phyloP scores from a whole-genome alignment of 1,140 invertebrate genomes.

The Helicoverpa zea region DNA sequence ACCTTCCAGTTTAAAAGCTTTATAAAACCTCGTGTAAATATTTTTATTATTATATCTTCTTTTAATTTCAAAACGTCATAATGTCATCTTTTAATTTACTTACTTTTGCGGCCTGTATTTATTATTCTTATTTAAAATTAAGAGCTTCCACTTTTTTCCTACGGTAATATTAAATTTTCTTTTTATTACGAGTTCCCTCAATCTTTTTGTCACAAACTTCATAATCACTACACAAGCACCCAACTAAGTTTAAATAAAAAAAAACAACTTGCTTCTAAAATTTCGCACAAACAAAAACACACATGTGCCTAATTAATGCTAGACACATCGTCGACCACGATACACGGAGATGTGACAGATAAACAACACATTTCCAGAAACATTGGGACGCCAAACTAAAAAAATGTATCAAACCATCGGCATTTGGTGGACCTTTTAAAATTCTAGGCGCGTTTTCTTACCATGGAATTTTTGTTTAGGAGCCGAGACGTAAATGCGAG shows the following conservation, averaged over 20 bases:
- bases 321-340: constrained; percentile 12
- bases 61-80: too few relatives aligned
- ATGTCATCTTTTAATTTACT: too few relatives aligned
- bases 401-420: constrained; percentile 37
- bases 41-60: too few relatives aligned
- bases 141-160: too few relatives aligned
- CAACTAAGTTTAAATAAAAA: too few relatives aligned
- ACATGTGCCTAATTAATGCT: constrained; percentile 14
- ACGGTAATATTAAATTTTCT: too few relatives aligned
- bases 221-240: too few relatives aligned
- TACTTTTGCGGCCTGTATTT: too few relatives aligned
- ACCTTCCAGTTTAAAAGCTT: too few relatives aligned
- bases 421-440: constrained; percentile 39
- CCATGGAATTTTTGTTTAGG: constrained; percentile 41
- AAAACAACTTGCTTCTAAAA: background rate
- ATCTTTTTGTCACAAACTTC: background rate
- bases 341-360: constrained; percentile 30
- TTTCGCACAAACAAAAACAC: constrained; percentile 2
- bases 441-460: constrained; percentile 45
- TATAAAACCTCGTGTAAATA: too few relatives aligned
- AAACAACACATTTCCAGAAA: background rate
- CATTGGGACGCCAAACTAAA: constrained; percentile 1
- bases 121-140: too few relatives aligned
- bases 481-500: constrained; percentile 34
- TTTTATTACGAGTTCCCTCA: too few relatives aligned